Percentiles rank a stretch among this genome's conserved stretches.
These are phyloP conservation scores for Hydrochoerus hydrochaeris DNA, from an alignment of 2,113 vertebrate genomes.

Conservation along the genomic window DNA sequence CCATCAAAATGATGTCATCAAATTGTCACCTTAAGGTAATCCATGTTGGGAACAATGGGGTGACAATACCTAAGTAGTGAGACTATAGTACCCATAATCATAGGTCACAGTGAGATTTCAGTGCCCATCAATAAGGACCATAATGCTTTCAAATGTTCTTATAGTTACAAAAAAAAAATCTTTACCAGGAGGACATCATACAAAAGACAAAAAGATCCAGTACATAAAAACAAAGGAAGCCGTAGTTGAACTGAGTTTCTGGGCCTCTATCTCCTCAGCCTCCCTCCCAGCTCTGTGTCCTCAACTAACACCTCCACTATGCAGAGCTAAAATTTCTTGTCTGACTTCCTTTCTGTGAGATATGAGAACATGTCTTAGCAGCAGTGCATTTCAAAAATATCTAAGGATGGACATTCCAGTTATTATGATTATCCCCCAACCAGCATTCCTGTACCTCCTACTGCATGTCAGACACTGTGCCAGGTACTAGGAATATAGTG, in stretches of 20 bases:
- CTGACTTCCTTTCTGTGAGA: not conserved
- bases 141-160: not conserved
- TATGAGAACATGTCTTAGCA: not conserved
- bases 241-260: not conserved
- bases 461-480: not conserved
- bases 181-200: not conserved
- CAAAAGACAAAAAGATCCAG: not conserved
- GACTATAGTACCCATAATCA: no score
- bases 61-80: not conserved
- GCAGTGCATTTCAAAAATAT: not conserved
- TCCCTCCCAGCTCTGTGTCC: not conserved
- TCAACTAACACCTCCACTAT: not conserved
- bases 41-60: not conserved
- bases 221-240: not conserved
- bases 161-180: not conserved
- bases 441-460: not conserved
- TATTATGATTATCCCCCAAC: not conserved
- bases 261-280: not conserved
- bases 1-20: not conserved
- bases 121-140: not conserved
- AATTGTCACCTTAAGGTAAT: constrained; percentile 29
- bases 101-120: not conserved
- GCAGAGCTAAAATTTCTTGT: not conserved
- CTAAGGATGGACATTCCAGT: not conserved
- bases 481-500: not conserved